Conservation (phyloP, 2,113 vertebrate genomes). For the Sminthopsis crassicaudata region DNA sequence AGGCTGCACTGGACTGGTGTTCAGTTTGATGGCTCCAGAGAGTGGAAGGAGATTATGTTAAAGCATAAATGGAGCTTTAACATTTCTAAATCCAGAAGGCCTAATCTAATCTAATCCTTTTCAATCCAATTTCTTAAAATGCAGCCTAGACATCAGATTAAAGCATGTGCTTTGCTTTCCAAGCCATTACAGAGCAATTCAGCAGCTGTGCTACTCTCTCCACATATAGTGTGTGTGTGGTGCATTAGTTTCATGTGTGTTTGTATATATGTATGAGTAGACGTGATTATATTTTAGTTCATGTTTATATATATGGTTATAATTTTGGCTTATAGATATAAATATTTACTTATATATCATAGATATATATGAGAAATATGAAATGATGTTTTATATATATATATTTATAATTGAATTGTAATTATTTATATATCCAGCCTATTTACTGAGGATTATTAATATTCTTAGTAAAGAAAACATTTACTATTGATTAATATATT, state of each 20-base stretch:
- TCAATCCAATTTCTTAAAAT: constrained; percentile 99
- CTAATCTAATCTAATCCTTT: constrained; percentile 99
- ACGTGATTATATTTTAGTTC: not conserved
- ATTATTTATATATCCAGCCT: not conserved
- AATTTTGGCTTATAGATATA: not conserved
- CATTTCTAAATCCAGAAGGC: constrained; percentile 94
- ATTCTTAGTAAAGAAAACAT: not conserved
- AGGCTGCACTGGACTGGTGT: constrained; percentile 86
- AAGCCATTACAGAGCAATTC: constrained; percentile 89
- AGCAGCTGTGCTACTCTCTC: constrained; percentile 89
- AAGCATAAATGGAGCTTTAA: constrained; percentile 96
- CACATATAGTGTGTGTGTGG: not conserved
- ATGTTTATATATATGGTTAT: not conserved
- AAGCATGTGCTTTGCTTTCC: constrained; percentile 91
- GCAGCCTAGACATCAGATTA: constrained; percentile 96
- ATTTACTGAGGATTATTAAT: not conserved
- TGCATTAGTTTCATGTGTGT: not conserved
- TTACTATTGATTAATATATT: not conserved
- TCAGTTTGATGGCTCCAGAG: constrained; percentile 88
- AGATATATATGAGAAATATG: not conserved
- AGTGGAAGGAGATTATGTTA: constrained; percentile 96
- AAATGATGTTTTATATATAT: fast-evolving
- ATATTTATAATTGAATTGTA: not conserved
- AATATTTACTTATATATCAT: not conserved
- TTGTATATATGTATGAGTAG: not conserved